Percentiles rank a stretch among this genome's conserved stretches.
Conservation (phyloP, 2,113 vertebrate genomes). For the Myodes glareolus region DNA sequence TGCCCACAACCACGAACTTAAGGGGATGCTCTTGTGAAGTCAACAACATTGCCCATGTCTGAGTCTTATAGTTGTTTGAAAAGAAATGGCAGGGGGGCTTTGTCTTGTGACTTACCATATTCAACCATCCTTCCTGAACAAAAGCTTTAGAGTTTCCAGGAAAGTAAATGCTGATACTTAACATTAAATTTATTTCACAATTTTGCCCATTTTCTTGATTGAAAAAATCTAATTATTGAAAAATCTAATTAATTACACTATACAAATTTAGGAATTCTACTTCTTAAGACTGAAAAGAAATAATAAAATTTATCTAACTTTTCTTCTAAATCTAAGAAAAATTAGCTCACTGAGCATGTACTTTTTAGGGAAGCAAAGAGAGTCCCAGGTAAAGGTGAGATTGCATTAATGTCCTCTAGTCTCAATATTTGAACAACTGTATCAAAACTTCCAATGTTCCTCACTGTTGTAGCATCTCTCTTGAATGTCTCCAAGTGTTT, state of each 20-base stretch:
- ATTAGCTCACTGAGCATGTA: not conserved
- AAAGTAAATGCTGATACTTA: not conserved
- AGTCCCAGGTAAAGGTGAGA: not conserved
- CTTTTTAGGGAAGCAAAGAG: not conserved
- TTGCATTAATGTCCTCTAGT: not conserved
- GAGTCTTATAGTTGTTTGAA: not conserved
- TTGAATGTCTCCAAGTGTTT: not conserved
- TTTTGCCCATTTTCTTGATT: not conserved
- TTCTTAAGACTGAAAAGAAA: conserved; percentile 8
- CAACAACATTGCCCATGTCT: not conserved
- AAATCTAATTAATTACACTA: not conserved
- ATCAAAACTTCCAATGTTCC: not conserved
- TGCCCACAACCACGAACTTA: not conserved
- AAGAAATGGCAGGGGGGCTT: too few relatives aligned
- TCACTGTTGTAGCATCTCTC: not conserved
- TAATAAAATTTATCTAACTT: not conserved
- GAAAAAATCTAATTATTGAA: not conserved
- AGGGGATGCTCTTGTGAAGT: not conserved
- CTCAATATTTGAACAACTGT: not conserved
- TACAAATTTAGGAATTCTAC: not conserved
- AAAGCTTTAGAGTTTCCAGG: not conserved
- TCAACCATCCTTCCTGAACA: not conserved
- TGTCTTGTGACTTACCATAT: not conserved
- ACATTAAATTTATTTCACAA: not conserved
- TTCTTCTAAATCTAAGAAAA: not conserved